phyloP scores from a whole-genome alignment of 2,888 invertebrate species.

The Cerastoderma edule region DNA sequence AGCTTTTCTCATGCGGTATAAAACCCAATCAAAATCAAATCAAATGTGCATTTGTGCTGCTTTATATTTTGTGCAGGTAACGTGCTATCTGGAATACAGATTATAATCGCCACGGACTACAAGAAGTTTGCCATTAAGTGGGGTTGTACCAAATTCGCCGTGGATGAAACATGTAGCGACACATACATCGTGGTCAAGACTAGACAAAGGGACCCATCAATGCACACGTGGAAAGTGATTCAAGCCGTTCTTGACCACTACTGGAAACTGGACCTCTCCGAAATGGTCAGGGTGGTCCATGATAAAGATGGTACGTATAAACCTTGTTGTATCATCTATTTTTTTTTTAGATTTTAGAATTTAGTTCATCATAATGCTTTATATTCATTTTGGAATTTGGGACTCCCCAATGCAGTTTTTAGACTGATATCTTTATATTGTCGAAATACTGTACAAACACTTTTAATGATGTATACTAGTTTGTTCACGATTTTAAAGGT shows the following conservation, averaged over 20 bases:
- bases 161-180: background rate
- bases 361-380: no score
- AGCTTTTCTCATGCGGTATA: no score
- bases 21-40: no score
- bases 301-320: conserved; percentile 4
- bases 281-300: background rate
- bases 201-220: background rate
- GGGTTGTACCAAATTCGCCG: background rate
- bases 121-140: background rate
- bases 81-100: background rate
- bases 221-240: background rate
- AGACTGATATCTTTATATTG: no score
- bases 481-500: no score
- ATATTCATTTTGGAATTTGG: no score
- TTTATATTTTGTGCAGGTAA: background rate
- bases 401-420: no score
- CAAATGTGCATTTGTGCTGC: background rate
- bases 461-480: no score
- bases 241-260: background rate
- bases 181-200: background rate
- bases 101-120: background rate
- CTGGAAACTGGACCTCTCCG: background rate
- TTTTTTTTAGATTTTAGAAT: no score
- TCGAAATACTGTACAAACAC: no score
- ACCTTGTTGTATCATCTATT: no score